Conservation (phyloP, 92 coral and sea anemone genomes). For the Epizoanthus stellaris region DNA sequence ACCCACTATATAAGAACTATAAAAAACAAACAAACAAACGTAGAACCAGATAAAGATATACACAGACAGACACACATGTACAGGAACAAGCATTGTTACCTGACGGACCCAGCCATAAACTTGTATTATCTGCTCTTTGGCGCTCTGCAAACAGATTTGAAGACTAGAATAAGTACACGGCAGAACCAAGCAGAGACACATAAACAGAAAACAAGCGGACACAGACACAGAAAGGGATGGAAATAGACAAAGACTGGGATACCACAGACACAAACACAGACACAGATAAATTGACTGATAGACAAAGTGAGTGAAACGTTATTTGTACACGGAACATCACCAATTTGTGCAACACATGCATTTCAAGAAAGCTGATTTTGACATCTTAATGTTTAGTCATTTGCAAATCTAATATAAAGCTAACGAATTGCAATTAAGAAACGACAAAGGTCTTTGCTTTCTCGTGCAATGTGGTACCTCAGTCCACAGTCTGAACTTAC, state of each 20-base stretch:
- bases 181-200: background rate
- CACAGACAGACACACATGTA: too few relatives aligned
- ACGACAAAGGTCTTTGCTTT: background rate
- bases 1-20: too few relatives aligned
- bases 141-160: constrained; percentile 47
- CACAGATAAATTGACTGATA: too few relatives aligned
- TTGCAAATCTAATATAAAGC: too few relatives aligned
- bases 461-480: too few relatives aligned
- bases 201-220: background rate
- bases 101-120: constrained; percentile 65
- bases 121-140: constrained; percentile 57
- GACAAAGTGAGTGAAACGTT: too few relatives aligned
- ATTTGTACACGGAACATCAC: background rate
- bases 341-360: background rate
- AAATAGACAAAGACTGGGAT: too few relatives aligned
- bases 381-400: too few relatives aligned
- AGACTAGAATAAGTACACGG: too few relatives aligned
- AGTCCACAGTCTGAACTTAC: constrained; percentile 28
- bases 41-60: background rate
- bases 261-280: too few relatives aligned
- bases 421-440: background rate
- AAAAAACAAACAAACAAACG: background rate
- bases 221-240: too few relatives aligned
- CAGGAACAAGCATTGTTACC: constrained; percentile 8
- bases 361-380: background rate